These are phyloP conservation scores for Hassar affinis DNA, from an alignment of 2,113 vertebrate species.

Conservation along the genomic window DNA sequence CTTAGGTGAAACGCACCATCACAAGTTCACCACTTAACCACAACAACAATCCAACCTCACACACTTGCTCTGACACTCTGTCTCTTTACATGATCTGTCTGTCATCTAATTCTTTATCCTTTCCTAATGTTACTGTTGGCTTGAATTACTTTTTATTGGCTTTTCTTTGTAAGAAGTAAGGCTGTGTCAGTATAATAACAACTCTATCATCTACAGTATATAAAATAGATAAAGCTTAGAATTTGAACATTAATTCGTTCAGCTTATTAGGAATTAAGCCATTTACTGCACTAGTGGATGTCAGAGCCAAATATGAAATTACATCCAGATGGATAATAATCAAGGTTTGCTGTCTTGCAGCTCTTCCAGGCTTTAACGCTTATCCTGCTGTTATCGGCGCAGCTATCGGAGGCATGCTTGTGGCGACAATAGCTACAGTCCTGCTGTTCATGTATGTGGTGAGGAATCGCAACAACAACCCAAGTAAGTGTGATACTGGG, in stretches of 20 bases:
- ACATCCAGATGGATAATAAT: not conserved
- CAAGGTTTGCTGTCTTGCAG: conserved; percentile 73
- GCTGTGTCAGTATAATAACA: not conserved
- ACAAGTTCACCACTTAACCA: conserved; percentile 32
- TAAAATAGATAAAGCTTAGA: not conserved
- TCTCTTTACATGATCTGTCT: conserved; percentile 47
- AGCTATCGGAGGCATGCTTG: conserved; percentile 77
- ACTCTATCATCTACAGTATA: not conserved
- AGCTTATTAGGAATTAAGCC: not conserved
- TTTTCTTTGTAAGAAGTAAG: not conserved
- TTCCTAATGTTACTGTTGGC: conserved; percentile 29
- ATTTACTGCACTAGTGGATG: not conserved
- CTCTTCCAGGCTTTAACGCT: conserved; percentile 73
- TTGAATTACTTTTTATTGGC: conserved; percentile 1
- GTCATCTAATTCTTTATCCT: conserved; percentile 45
- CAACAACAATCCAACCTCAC: conserved; percentile 35
- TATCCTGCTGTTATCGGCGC: conserved; percentile 82
- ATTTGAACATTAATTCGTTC: not conserved
- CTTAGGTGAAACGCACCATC: conserved; percentile 69
- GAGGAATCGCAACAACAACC: conserved; percentile 79
- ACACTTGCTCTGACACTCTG: conserved; percentile 35
- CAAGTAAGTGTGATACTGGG: conserved; percentile 72
- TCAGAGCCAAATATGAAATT: not conserved
- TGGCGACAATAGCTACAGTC: conserved; percentile 70
- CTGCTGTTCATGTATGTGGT: conserved; percentile 77